phyloP scores from a whole-genome alignment of 2,888 invertebrate genomes.

The Mechanitis mazaeus region DNA sequence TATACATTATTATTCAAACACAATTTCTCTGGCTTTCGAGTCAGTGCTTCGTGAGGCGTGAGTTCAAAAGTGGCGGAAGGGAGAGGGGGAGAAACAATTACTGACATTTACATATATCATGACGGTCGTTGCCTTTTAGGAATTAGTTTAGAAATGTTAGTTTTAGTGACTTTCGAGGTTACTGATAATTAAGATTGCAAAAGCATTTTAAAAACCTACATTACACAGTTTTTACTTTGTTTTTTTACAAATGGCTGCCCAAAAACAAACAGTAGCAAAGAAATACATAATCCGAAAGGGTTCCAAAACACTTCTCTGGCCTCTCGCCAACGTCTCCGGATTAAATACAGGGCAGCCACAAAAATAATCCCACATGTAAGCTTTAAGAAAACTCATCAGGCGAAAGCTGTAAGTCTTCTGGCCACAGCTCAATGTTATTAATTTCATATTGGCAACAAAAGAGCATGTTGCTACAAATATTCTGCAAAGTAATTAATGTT shows the following conservation, averaged over 20 bases:
- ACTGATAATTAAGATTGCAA: no score
- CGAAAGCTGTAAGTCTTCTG: constrained; percentile 49
- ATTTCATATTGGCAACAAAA: constrained; percentile 63
- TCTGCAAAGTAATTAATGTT: constrained; percentile 63
- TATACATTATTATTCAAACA: constrained; percentile 5
- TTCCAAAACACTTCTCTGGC: constrained; percentile 22
- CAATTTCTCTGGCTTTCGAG: constrained; percentile 4
- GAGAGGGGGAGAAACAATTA: constrained; percentile 35
- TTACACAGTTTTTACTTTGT: background rate
- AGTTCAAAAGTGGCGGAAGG: constrained; percentile 24
- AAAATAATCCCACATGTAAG: constrained; percentile 30
- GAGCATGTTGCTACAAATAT: constrained; percentile 70
- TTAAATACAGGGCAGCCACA: constrained; percentile 27
- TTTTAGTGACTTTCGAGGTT: background rate
- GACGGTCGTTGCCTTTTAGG: constrained; percentile 19
- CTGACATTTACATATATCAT: constrained; percentile 35
- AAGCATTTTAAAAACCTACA: background rate
- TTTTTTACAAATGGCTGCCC: background rate
- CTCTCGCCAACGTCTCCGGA: constrained; percentile 23
- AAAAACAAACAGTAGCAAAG: background rate
- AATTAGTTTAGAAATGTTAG: background rate
- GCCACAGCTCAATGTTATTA: constrained; percentile 46
- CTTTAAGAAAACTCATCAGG: constrained; percentile 56
- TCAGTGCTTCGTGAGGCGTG: constrained; percentile 10
- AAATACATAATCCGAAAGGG: constrained; percentile 13